Base-by-base conservation (phyloP, 64 coral and sea anemone genomes). In the Stichodactyla helianthus region DNA sequence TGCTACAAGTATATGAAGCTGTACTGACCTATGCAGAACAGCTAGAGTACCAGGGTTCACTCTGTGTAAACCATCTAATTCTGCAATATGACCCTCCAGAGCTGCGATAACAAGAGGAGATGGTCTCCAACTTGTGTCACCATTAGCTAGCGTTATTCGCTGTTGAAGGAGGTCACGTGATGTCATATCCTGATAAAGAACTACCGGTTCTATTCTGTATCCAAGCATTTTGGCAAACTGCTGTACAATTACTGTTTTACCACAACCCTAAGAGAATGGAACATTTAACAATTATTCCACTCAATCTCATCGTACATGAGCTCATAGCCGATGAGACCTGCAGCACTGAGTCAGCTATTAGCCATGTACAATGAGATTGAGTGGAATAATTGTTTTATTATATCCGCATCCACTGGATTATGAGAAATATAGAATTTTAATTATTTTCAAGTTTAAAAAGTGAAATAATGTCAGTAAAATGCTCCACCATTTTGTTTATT, bases 161-260 rank as follows among this genome's bases (percentile, higher is more conserved):
- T 94, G 95, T 31, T 98, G 95, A n/a, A 98, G 87, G 19, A 98
- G 85, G 64, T 98, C 95, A 26, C 95, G 87, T n/a, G 92, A 85
- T 27, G 95, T 98, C 95, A 98, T 94, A 80, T 98, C 95, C 93
- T 98, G 93, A 65, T 95, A 94, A 18, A 99, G 62, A 22, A 99
- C 97, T 27, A 99, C 97, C 79, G 97, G 93, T 17, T 99, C 93
- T n/a, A 95, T 86, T 59, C 83, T 92, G 91, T 99, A 99, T 17
- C 93, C 97, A 51, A 99, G 91, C 10, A 99, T 82, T 77, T 88
- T 82, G 17, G 97, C 93, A 93, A 99, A 99, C 86, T 99, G 97
- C 50, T 95, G 88, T 25, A 99, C 87, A 6, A 99, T 55, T 13
- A 93, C 90, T 77, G 89, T 92, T 67, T 99, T 99, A 18, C 97